Base-by-base conservation (phyloP, 2,797 vertebrate genomes). In the Acanthurus tractus region DNA sequence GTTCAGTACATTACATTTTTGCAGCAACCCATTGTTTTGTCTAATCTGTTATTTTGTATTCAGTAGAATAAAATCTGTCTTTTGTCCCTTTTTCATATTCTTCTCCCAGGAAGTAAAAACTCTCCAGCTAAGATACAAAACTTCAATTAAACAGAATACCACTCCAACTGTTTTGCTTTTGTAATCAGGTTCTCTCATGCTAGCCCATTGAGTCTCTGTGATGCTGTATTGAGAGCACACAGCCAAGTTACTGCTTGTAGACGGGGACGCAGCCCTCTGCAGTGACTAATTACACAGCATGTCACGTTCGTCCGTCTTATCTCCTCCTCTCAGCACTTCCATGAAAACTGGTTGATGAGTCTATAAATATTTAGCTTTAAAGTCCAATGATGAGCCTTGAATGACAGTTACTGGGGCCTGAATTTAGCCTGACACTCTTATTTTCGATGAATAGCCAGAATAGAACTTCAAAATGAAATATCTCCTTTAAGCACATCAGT, bases 261-360 rank as follows among this genome's bases (percentile, higher is more conserved):
- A 63, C 52, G 7, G 40, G 45, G 54, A 58, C 36, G 2, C 29
- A n/a, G 46, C 8, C 54, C 53, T 45, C 44, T 56, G 59, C 57
- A 14, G 34, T 61, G 69, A 72, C 72, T 84, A 81, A 85, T 75
- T 63, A 67, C 56, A 7, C 61, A 23, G 22, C 11, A 13, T 29
- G 61, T 81, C 73, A 49, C 25, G 3, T 49, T 59, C 69, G 49
- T 29, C 57, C 54, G 11, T 74, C 62, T 87, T 86, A 80, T 86
- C 79, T 76, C 79, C 75, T 82, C 67, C 74, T 79, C 48, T 46
- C 77, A 79, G 79, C 18, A 48, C 50, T 71, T 86, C 55, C 63
- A 55, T 66, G 79, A 63, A 77, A 72, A 65, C 25, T 52, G 6
- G 10, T 7, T 42, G 23, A 79, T 45, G n/a, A 11, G 18, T 40